Evolutionary conservation across 2,113 vertebrate species (phyloP).

Genomic region (Phasianus colchicus): DNA sequence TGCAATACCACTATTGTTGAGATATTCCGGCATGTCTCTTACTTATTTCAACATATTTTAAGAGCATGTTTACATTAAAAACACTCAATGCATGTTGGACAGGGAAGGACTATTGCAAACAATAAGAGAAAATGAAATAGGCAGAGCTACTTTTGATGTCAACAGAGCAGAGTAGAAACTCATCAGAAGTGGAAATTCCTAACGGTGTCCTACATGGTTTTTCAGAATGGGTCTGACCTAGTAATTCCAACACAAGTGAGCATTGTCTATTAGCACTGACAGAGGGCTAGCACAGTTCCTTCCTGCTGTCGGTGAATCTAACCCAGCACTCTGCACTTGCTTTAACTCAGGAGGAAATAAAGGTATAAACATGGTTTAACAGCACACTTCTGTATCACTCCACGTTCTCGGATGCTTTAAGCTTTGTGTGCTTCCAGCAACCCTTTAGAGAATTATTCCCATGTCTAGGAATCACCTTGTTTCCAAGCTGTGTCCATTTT

Average conservation of each 20-base stretch:
- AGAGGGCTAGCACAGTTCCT: constrained; percentile 18
- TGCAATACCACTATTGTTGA: constrained; percentile 41
- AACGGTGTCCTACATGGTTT: not conserved
- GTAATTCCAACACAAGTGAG: not conserved
- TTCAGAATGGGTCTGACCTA: not conserved
- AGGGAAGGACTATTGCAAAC: constrained; percentile 12
- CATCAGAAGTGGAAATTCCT: not conserved
- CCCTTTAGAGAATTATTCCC: constrained; percentile 36
- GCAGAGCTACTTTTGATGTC: constrained; percentile 19
- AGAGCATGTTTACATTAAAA: constrained; percentile 53
- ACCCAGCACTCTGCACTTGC: constrained; percentile 53
- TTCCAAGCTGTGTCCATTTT: not conserved
- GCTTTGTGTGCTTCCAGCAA: constrained; percentile 39
- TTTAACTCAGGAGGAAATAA: constrained; percentile 68
- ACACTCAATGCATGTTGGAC: not conserved
- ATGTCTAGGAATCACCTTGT: constrained; percentile 15
- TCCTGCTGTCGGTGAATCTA: not conserved
- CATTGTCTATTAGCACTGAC: not conserved
- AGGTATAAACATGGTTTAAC: constrained; percentile 71
- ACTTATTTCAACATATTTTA: constrained; percentile 19
- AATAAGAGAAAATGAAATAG: not conserved
- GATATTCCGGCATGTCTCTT: constrained; percentile 30
- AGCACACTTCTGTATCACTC: constrained; percentile 60
- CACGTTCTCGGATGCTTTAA: constrained; percentile 42
- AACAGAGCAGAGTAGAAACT: not conserved